Evolutionary conservation across 2,113 vertebrate genomes (phyloP).

Genomic region (Fulica atra): DNA sequence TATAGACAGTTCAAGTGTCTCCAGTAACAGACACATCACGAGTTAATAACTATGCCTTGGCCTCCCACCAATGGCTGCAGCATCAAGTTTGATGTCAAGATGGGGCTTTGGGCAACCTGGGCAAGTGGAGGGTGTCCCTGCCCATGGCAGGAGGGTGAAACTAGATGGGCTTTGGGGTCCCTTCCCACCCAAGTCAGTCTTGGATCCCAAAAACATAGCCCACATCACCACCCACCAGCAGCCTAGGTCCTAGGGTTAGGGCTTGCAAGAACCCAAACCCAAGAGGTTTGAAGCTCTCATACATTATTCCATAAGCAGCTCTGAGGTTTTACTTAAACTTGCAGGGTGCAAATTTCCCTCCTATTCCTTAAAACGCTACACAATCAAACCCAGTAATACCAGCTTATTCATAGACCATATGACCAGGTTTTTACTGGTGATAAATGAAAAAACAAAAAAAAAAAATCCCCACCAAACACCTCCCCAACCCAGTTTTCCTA

Average conservation of each 20-base stretch:
- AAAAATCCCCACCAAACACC: no score
- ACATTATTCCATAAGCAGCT: background rate
- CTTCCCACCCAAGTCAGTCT: no score
- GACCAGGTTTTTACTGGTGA: background rate
- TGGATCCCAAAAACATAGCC: background rate
- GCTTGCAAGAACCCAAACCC: background rate
- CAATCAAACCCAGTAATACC: background rate
- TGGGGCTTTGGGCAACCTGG: no score
- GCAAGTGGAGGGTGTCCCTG: no score
- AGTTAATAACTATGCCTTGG: background rate
- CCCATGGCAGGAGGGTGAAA: no score
- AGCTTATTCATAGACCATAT: background rate
- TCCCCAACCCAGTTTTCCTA: background rate
- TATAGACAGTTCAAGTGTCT: background rate
- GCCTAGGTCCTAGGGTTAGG: background rate
- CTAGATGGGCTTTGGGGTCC: no score
- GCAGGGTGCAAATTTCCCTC: background rate
- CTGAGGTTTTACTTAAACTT: background rate
- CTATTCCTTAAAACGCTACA: background rate
- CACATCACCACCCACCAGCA: accelerated
- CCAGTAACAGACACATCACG: accelerated
- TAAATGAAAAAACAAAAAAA: background rate
- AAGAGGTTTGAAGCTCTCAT: background rate
- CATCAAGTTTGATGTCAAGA: background rate
- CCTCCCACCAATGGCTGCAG: background rate